Base-by-base conservation (phyloP, 2,113 vertebrate species). In the Plotosus lineatus region DNA sequence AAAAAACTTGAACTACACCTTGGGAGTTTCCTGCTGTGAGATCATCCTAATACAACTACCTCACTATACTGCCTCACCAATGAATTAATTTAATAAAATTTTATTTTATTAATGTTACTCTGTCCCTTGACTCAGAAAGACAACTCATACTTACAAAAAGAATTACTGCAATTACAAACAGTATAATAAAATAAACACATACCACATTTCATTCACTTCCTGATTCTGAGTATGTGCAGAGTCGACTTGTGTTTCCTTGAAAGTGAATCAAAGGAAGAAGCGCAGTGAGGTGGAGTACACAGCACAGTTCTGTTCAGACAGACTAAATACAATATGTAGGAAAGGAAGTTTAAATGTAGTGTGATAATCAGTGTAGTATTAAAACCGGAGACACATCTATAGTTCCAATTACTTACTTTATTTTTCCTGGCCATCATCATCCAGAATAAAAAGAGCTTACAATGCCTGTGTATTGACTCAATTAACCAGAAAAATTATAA, bases 401-500 rank as follows among this genome's bases (percentile, higher is more conserved):
- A 50, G 44, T 63, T 36, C 23, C 78, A 51, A 51, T 44, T 66
- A 38, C 61, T 26, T 36, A 2, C 74, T 58, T 82, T 23, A 44
- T 17, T 42, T 26, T 15, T 28, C 42, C 65, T 23, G 19, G 1
- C 12, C 36, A 15, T 50, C 11, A 50, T 73, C 65, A 19, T 44
- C 51, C 77, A 26, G 26, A 46, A 66, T 46, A 31, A 83, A 46
- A 31, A 56, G 48, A 36, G 46, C 33, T 58, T 87, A 84, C 84
- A 55, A 56, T 8, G 33, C 21, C 33, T 63, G 7, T 3, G 82
- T 80, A 82, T 82, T 73, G 75, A 46, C 38, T 7, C 7, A 44
- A 85, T 87, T 82, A 82, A 77, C 81, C 79, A 75, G 86, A 48
- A 84, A 86, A 91, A 92, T 91, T 90, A 91, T 82, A 82, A 75